Evolutionary conservation across 1,140 invertebrate species (phyloP).

Genomic region (Drosophila erecta): DNA sequence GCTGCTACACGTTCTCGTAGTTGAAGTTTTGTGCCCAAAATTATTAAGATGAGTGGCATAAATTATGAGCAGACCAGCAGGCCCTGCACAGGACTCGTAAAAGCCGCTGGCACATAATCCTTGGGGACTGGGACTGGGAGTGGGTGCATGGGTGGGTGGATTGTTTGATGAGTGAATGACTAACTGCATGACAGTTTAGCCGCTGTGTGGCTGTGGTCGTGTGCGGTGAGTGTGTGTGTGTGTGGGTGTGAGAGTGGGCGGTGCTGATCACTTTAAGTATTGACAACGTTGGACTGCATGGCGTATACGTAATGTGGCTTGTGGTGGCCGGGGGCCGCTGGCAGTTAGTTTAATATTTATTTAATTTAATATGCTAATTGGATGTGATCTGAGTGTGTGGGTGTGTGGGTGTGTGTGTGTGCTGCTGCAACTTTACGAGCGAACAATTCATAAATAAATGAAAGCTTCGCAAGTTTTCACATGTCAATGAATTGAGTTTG

Average conservation of each 20-base stretch:
- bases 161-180: slow-evolving; percentile 79
- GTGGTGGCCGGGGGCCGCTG: slow-evolving; percentile 36
- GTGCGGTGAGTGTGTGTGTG: not conserved
- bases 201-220: slow-evolving; percentile 9
- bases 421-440: slow-evolving; percentile 70
- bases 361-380: slow-evolving; percentile 84
- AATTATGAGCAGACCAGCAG: slow-evolving; percentile 67
- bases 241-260: slow-evolving; percentile 13
- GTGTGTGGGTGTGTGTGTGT: slow-evolving; percentile 27
- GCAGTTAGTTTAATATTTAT: slow-evolving; percentile 84
- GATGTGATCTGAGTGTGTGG: slow-evolving; percentile 69
- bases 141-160: not conserved
- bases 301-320: slow-evolving; percentile 47
- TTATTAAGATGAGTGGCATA: slow-evolving; percentile 84
- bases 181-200: slow-evolving; percentile 74
- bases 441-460: slow-evolving; percentile 81
- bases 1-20: slow-evolving; percentile 49
- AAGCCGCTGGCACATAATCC: slow-evolving; percentile 74
- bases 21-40: slow-evolving; percentile 77
- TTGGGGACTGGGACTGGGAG: slow-evolving; percentile 44
- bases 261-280: slow-evolving; percentile 78
- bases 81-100: slow-evolving; percentile 58
- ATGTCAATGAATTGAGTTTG: slow-evolving; percentile 71
- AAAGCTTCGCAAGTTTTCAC: slow-evolving; percentile 69
- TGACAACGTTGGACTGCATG: slow-evolving; percentile 67